phyloP scores from a whole-genome alignment of 2,797 vertebrate species.

The Enteromius anoplus region DNA sequence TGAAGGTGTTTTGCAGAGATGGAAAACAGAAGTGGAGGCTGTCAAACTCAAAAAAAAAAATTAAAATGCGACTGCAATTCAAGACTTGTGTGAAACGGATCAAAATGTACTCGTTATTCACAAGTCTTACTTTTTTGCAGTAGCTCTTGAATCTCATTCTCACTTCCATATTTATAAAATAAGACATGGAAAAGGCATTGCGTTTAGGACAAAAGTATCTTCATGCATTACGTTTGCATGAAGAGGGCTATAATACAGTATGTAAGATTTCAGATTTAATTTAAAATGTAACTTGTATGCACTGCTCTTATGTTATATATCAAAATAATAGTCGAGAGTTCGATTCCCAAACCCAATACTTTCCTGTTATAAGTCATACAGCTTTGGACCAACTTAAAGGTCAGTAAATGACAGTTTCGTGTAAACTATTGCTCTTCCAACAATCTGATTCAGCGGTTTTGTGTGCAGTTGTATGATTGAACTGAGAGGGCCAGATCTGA shows the following conservation, averaged over 20 bases:
- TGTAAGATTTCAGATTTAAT: background rate
- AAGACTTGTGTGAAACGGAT: background rate
- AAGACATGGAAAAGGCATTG: background rate
- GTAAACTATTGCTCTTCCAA: background rate
- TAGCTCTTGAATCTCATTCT: background rate
- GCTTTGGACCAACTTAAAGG: background rate
- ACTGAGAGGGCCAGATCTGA: constrained; percentile 1
- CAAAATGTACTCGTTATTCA: background rate
- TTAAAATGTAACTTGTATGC: background rate
- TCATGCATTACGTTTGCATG: background rate
- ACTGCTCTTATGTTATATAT: background rate
- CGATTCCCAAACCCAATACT: no score
- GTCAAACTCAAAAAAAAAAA: background rate
- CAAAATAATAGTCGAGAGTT: background rate
- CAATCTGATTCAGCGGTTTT: background rate
- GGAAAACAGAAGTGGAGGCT: background rate
- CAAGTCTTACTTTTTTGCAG: background rate
- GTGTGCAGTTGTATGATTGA: background rate
- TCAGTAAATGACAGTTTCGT: background rate
- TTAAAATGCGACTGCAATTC: background rate
- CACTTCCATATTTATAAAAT: background rate
- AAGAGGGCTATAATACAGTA: background rate
- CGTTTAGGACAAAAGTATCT: background rate
- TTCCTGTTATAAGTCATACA: background rate
- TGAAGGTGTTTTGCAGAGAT: background rate